Conservation (phyloP, 2,888 invertebrate species). For the Linyphia triangularis region DNA sequence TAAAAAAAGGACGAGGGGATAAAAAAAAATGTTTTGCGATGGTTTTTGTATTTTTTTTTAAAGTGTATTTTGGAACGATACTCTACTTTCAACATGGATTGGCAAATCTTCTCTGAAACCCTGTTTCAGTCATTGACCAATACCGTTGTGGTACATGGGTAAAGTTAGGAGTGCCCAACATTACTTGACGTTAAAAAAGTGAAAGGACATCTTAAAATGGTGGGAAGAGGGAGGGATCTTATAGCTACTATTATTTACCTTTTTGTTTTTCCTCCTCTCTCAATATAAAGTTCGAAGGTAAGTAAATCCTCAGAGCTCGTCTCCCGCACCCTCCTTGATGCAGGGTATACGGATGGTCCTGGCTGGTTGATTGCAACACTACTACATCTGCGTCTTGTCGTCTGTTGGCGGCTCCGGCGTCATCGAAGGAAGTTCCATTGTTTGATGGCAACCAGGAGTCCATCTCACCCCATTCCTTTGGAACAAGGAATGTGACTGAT, state of each 20-base stretch:
- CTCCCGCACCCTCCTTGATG: conserved; percentile 55
- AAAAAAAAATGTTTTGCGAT: no score
- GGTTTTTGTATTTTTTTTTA: no score
- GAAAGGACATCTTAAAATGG: no score
- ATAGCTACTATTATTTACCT: not conserved
- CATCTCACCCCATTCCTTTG: conserved; percentile 23
- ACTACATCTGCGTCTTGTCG: conserved; percentile 28
- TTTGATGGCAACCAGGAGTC: not conserved
- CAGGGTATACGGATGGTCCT: conserved; percentile 29
- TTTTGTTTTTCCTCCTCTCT: not conserved
- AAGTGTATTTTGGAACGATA: no score
- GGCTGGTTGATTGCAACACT: not conserved
- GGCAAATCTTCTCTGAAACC: no score
- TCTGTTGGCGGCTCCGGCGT: not conserved
- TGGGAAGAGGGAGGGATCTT: no score
- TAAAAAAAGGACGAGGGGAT: no score
- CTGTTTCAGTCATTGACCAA: no score
- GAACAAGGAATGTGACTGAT: conserved; percentile 20
- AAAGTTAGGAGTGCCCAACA: no score
- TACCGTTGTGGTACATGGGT: no score
- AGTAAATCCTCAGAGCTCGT: conserved; percentile 9
- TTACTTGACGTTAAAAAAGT: no score
- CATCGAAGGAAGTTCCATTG: not conserved
- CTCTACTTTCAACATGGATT: no score
- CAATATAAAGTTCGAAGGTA: conserved; percentile 4